These are phyloP conservation scores for Promerops cafer DNA, from an alignment of 2,113 vertebrate species.

Conservation along the genomic window DNA sequence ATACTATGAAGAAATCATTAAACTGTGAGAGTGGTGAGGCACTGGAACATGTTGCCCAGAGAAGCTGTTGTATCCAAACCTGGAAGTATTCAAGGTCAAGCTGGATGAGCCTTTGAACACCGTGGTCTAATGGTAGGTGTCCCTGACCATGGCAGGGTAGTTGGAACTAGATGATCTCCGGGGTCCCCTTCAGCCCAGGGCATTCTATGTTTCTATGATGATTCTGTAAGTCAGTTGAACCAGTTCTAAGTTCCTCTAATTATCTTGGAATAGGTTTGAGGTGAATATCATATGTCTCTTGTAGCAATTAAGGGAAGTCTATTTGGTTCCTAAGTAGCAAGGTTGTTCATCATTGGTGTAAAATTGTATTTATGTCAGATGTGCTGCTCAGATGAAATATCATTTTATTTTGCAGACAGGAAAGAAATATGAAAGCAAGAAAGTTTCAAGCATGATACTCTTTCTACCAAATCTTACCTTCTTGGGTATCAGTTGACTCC, in stretches of 20 bases:
- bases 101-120: background rate
- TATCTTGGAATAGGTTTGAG: background rate
- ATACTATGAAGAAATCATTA: background rate
- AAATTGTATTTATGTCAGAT: background rate
- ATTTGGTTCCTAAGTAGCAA: background rate
- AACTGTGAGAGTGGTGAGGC: background rate
- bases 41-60: background rate
- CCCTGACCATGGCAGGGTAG: accelerated
- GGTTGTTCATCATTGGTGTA: background rate
- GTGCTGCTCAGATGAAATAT: background rate
- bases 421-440: background rate
- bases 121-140: background rate
- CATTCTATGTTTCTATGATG: background rate
- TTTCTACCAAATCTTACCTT: background rate
- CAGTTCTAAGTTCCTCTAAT: background rate
- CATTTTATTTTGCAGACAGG: background rate
- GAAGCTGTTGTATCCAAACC: no score
- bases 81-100: background rate
- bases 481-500: background rate
- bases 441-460: background rate
- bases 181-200: background rate
- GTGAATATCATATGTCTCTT: background rate
- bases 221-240: background rate
- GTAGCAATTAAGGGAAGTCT: background rate
- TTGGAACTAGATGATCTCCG: background rate